Evolutionary conservation across 2,888 invertebrate species (phyloP), one percentile per base, ranked within the genome.

Genomic region (Exephanes ischioxanthus): DNA sequence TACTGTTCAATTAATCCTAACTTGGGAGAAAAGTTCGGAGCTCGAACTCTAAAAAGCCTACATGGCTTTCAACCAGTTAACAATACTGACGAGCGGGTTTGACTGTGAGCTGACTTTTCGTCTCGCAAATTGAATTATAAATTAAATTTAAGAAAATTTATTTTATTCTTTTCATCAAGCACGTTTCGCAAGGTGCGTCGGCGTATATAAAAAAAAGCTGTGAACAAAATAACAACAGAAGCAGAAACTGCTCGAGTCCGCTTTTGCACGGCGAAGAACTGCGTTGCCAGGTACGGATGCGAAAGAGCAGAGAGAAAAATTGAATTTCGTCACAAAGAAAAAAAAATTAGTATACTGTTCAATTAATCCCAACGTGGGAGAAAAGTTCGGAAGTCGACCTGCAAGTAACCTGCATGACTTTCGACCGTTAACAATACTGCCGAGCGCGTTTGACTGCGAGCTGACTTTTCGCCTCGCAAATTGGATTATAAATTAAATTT

Each of bases 401-500:
- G 6, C 1, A 16, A 63, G 6, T 6, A 30, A 30, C 61, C 11
- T 30, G 16, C 9, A 22, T 4, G 26, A 58, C 11, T 26, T 26
- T 26, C 2, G 11, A 41, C 11, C 41, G 9, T 41, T 41, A 41
- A 19, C 19, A 7, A 4, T 51, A 41, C n/a, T 63, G 30, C 30
- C 30, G 61, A 45, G 33, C 22, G 33, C 37, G 16, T 79, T 16
- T 80, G 37, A 71, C 53, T 51, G 19, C n/a, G 6, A 51, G 26
- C n/a, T 33, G 33, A 48, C 61, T 48, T 48, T 67, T 19, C 76
- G 55, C 55, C 71, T 75, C 61, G 33, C 79, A 86, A 79, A 86
- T 67, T 80, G 81, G 67, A 84, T 85, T 83, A 80, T 71, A 80
- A 87, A 85, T 86, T 80, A 80, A 86, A 72, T 79, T 16, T 81